Evolutionary conservation across 2,113 vertebrate genomes (phyloP).

Genomic region (Gymnorhina tibicen): DNA sequence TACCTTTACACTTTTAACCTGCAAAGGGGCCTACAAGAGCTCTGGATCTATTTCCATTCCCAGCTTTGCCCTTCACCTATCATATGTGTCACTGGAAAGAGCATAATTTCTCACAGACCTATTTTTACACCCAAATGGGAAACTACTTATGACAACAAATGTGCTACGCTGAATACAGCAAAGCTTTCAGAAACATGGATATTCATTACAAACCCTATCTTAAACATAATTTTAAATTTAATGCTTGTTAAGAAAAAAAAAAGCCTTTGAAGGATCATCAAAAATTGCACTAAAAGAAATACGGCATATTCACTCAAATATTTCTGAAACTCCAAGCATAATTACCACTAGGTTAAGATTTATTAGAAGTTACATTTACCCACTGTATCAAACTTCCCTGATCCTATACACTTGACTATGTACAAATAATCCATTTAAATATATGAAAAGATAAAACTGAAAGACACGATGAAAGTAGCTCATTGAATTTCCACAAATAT

Average conservation of each 20-base stretch:
- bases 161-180: neutral
- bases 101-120: neutral
- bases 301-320: neutral
- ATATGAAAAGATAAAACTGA: neutral
- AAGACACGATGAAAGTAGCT: neutral
- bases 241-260: neutral
- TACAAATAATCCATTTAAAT: neutral
- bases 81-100: neutral
- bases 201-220: neutral
- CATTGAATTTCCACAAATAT: neutral
- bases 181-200: neutral
- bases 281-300: neutral
- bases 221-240: neutral
- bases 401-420: neutral
- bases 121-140: neutral
- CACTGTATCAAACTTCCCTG: neutral
- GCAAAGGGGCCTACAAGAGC: neutral
- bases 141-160: neutral
- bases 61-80: neutral
- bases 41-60: neutral
- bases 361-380: neutral
- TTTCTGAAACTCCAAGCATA: neutral
- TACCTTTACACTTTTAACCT: constrained; percentile 24
- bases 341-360: neutral
- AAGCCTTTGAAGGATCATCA: neutral